A percentile compares a stretch with the other conserved stretches of the same genome.
phyloP scores from a whole-genome alignment of 1,140 invertebrate genomes.

The Metopolophium dirhodum region DNA sequence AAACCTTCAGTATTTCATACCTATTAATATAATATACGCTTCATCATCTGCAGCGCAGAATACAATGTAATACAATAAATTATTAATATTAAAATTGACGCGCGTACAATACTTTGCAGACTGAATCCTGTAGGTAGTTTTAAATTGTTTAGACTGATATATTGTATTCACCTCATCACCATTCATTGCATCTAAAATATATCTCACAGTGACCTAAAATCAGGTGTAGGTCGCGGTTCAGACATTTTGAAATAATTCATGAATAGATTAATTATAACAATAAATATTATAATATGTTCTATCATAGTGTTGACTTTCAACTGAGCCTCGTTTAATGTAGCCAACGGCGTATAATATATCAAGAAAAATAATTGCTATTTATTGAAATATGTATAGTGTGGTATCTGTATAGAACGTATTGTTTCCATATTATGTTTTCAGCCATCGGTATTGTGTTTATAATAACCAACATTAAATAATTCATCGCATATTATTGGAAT shows the following conservation, averaged over 20 bases:
- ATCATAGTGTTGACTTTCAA: not conserved
- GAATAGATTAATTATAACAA: constrained; percentile 14
- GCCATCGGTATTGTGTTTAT: not conserved
- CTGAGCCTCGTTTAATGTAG: not conserved
- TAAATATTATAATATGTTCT: not conserved
- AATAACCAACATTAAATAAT: not conserved
- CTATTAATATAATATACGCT: not conserved
- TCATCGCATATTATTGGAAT: not conserved
- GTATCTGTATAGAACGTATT: not conserved
- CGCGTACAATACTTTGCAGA: not conserved
- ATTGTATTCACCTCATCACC: not conserved
- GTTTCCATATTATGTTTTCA: not conserved
- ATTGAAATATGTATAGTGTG: not conserved
- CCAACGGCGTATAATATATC: not conserved
- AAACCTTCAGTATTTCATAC: not conserved
- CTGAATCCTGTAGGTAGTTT: not conserved
- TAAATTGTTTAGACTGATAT: not conserved
- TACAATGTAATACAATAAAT: not conserved
- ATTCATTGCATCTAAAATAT: not conserved
- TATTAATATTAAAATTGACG: not conserved
- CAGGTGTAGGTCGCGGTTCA: not conserved
- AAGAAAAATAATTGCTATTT: not conserved
- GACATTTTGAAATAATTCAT: not conserved
- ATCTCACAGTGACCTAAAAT: not conserved
- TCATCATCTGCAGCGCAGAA: not conserved